Percentiles rank a stretch among this genome's conserved stretches.
Conservation (phyloP, 2,888 invertebrate species). For the Phalangium opilio region DNA sequence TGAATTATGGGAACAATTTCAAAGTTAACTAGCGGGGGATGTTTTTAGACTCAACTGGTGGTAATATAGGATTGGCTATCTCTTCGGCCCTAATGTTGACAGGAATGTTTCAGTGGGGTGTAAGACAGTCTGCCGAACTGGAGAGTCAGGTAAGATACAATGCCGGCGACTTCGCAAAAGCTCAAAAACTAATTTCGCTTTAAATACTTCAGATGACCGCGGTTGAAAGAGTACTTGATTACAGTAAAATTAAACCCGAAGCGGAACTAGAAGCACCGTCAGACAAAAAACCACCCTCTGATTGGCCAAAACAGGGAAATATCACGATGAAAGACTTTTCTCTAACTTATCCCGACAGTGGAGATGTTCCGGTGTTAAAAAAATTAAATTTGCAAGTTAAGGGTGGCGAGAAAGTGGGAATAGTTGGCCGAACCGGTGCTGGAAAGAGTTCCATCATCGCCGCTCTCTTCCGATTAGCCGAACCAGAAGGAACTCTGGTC, state of each 20-base stretch:
- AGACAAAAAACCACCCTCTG: slow-evolving; percentile 27
- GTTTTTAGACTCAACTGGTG: slow-evolving; percentile 32
- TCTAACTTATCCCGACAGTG: slow-evolving; percentile 50
- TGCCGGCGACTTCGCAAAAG: background rate
- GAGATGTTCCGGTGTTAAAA: slow-evolving; percentile 53
- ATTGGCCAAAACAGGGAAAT: slow-evolving; percentile 30
- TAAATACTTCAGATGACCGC: slow-evolving; percentile 18
- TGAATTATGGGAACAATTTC: too few species aligned
- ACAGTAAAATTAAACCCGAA: slow-evolving; percentile 55
- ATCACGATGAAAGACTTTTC: slow-evolving; percentile 31
- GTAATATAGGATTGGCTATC: slow-evolving; percentile 53
- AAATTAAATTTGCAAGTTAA: slow-evolving; percentile 31
- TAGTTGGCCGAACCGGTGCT: slow-evolving; percentile 70
- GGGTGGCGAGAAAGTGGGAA: slow-evolving; percentile 42
- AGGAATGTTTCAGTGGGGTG: slow-evolving; percentile 38
- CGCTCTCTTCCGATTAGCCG: slow-evolving; percentile 35
- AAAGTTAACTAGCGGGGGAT: too few species aligned
- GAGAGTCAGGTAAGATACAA: slow-evolving; percentile 32
- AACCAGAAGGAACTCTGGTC: slow-evolving; percentile 29
- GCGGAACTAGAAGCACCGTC: slow-evolving; percentile 41
- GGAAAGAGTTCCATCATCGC: slow-evolving; percentile 38
- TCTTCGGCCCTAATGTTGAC: slow-evolving; percentile 43
- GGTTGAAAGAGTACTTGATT: slow-evolving; percentile 72
- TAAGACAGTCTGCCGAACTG: slow-evolving; percentile 37
- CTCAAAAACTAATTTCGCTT: background rate